A percentile compares a stretch with the other conserved stretches of the same genome.
Evolutionary conservation across 2,888 invertebrate genomes (phyloP).

Genomic region (Lamellibrachia satsuma): DNA sequence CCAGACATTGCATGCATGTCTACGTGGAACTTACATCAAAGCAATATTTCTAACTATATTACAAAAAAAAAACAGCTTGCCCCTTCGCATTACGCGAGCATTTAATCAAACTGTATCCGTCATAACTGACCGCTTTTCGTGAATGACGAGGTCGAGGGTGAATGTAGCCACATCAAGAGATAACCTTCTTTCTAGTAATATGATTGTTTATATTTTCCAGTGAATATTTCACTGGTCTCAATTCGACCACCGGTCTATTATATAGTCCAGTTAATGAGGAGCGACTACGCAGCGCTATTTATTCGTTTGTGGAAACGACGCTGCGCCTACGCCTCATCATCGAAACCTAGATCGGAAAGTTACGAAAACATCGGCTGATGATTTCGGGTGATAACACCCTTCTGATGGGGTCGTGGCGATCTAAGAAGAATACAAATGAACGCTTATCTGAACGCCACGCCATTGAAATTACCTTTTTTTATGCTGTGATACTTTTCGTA

Average conservation of each 20-base stretch:
- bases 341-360: not conserved
- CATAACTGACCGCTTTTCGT: conserved; percentile 5
- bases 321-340: not conserved
- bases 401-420: not conserved
- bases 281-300: not conserved
- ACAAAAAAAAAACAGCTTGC: not conserved
- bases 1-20: not conserved
- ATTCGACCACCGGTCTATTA: not conserved
- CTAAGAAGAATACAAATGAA: not conserved
- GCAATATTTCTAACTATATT: not conserved
- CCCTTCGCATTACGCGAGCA: not conserved
- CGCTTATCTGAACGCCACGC: not conserved
- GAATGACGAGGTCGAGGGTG: not conserved
- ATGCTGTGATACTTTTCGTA: not conserved
- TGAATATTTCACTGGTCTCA: not conserved
- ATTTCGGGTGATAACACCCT: not conserved
- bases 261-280: not conserved
- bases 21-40: not conserved
- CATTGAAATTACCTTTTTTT: not conserved
- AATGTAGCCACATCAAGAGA: not conserved
- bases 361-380: not conserved
- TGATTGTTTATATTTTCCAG: not conserved
- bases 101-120: not conserved
- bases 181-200: not conserved
- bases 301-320: not conserved